Conservation (phyloP, 2,888 invertebrate species). For the Himalopsyche kuldschensis region DNA sequence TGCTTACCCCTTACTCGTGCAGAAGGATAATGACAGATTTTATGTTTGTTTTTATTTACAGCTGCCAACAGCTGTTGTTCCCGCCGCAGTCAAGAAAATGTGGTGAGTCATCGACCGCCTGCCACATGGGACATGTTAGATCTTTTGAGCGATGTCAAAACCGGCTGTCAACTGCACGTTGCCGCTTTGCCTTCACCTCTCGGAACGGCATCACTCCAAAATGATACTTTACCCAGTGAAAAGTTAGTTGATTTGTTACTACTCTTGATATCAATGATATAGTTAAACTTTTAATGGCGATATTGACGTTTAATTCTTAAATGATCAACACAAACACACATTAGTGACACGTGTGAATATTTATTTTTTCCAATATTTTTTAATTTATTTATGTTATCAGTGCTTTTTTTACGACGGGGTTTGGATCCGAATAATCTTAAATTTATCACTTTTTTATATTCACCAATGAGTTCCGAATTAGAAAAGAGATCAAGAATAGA, state of each 20-base stretch:
- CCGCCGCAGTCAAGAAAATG: constrained; percentile 10
- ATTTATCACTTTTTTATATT: no score
- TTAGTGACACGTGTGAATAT: no score
- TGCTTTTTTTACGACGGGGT: no score
- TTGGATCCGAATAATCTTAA: no score
- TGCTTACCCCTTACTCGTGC: no score
- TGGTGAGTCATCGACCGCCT: background rate
- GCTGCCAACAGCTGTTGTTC: constrained; percentile 14
- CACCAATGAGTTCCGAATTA: no score
- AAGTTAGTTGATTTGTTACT: constrained; percentile 49
- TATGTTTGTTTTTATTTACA: background rate
- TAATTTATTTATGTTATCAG: no score
- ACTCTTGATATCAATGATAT: background rate
- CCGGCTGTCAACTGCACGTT: constrained; percentile 45
- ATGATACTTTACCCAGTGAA: constrained; percentile 54
- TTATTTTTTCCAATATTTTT: no score
- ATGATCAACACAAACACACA: background rate
- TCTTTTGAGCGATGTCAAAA: constrained; percentile 72
- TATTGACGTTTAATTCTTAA: background rate
- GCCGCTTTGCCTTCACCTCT: constrained; percentile 39
- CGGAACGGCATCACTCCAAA: constrained; percentile 42
- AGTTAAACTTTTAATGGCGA: background rate
- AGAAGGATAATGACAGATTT: no score
- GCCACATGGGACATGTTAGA: constrained; percentile 71
- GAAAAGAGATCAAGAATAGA: no score